Evolutionary conservation across 2,888 invertebrate species (phyloP).

Genomic region (Taphrorychus bicolor): DNA sequence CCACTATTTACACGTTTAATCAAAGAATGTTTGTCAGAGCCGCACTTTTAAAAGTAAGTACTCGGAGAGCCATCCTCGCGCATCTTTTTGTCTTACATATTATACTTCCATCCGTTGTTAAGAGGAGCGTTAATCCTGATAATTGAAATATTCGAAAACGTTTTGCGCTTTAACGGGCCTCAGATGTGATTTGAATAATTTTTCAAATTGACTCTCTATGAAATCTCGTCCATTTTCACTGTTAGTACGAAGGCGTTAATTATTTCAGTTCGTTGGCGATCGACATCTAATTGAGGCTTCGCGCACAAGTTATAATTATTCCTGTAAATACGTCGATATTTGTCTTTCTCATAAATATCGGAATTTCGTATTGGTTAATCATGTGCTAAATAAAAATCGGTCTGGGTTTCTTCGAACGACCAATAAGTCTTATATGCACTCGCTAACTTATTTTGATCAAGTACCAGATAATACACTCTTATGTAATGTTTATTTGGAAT

Average conservation of each 20-base stretch:
- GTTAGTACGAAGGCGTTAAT: slow-evolving; percentile 53
- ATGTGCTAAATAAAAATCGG: slow-evolving; percentile 43
- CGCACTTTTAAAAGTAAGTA: too few relatives aligned
- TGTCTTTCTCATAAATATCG: slow-evolving; percentile 45
- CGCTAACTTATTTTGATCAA: neutral
- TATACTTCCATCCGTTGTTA: neutral
- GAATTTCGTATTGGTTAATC: slow-evolving; percentile 48
- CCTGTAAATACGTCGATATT: slow-evolving; percentile 50
- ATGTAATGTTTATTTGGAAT: neutral
- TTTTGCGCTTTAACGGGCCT: slow-evolving; percentile 41
- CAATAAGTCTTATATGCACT: neutral
- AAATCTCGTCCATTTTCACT: slow-evolving; percentile 45
- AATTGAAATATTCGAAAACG: slow-evolving; percentile 36
- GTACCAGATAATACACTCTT: neutral
- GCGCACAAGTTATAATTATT: slow-evolving; percentile 50
- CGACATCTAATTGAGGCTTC: slow-evolving; percentile 52
- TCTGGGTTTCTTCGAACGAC: slow-evolving; percentile 17
- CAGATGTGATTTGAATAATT: slow-evolving; percentile 46
- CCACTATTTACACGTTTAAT: too few relatives aligned
- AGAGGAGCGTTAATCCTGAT: slow-evolving; percentile 22
- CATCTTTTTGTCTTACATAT: neutral
- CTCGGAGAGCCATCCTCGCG: neutral
- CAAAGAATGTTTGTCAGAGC: too few relatives aligned
- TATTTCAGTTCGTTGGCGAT: slow-evolving; percentile 52
- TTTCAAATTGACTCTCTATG: slow-evolving; percentile 46